These are phyloP conservation scores for Selenia dentaria DNA, from an alignment of 2,888 invertebrate genomes.

Conservation along the genomic window DNA sequence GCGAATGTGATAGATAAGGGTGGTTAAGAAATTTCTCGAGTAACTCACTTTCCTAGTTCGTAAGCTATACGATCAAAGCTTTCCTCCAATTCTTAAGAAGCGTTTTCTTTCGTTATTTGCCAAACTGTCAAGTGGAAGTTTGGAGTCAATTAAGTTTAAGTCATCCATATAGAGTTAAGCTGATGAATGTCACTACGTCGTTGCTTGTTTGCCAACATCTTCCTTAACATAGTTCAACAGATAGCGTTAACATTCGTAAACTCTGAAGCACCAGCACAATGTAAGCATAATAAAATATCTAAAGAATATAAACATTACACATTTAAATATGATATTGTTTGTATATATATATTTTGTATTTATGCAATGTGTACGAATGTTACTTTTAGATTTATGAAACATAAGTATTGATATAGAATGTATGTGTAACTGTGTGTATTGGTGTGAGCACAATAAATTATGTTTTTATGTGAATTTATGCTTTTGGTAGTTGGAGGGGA, in stretches of 20 bases:
- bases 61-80: conserved; percentile 54
- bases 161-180: conserved; percentile 78
- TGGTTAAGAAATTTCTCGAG: conserved; percentile 50
- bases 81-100: conserved; percentile 35
- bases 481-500: conserved; percentile 71
- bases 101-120: conserved; percentile 45
- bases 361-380: conserved; percentile 57
- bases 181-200: conserved; percentile 54
- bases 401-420: conserved; percentile 51
- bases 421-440: conserved; percentile 67
- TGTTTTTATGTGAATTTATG: conserved; percentile 57
- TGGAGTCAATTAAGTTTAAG: conserved; percentile 83
- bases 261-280: conserved; percentile 76
- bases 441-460: conserved; percentile 74
- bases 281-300: conserved; percentile 38
- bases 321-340: conserved; percentile 43
- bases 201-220: conserved; percentile 74
- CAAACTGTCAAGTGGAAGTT: conserved; percentile 62
- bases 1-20: conserved; percentile 67
- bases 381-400: conserved; percentile 53
- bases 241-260: conserved; percentile 51
- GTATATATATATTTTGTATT: conserved; percentile 52
- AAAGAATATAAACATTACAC: conserved; percentile 33
- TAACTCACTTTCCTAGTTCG: conserved; percentile 63
- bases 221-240: conserved; percentile 53